Base-by-base conservation (phyloP, 2,113 vertebrate species). In the Tauraco erythrolophus region DNA sequence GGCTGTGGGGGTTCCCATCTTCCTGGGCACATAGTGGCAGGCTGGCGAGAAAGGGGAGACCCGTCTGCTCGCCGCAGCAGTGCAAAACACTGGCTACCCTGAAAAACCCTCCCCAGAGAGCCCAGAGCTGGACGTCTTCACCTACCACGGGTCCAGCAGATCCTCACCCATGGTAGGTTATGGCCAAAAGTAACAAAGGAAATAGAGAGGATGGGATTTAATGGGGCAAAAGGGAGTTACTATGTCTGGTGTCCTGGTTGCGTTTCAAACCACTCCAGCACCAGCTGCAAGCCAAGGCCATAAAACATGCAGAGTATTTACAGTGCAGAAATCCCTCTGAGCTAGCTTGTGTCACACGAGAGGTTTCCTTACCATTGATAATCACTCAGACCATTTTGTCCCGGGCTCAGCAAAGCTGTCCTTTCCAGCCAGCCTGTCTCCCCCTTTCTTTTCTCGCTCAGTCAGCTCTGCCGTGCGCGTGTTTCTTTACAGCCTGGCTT, bases 371-470 rank as follows among this genome's bases (percentile, higher is more conserved):
- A 93, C 97, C 94, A 2, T 71, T 57, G 77, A 95, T 84, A 71
- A 97, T 92, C 14, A 96, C 54, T 95, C 97, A 97, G 18, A 91
- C 89, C 91, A 88, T 97, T 31, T 83, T 61, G 57, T 53, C 24
- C 14, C 0, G 16, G 19, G 57, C 53, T 92, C 79, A 8, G 64
- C 78, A 16, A 1, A 21, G 5, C 56, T 3, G 33, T 61, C 30
- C 48, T n/a, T 9, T 5, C 46, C 82, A 11, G 60, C 4, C 48
- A 21, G 84, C 46, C 48, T 1, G 22, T 33, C 58, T 84, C 18
- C 17, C 14, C 39, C 19, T 57, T 66, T 41, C 71, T n/a, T 9
- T 28, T 45, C 48, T 39, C 45, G 19, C 2, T 9, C 82, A 37
- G 68, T n/a, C 69, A 7, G 76, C 72, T 77, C 68, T 2, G 45